Base-by-base conservation (phyloP, 2,888 invertebrate genomes). In the Pyrochroa serraticornis region DNA sequence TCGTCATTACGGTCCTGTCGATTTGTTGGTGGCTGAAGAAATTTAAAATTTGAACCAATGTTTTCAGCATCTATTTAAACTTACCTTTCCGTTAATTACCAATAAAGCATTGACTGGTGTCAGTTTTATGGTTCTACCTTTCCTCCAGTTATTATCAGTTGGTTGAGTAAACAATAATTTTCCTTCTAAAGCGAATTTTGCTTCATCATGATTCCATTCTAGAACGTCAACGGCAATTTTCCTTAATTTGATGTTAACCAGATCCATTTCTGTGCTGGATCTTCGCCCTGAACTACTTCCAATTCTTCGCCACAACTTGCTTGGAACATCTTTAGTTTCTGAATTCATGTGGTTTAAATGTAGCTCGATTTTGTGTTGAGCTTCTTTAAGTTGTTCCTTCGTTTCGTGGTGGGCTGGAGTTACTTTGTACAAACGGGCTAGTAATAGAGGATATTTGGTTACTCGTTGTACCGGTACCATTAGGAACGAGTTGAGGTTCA, bases 401-500 rank as follows among this genome's bases (percentile, higher is more conserved):
- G 90, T 90, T 56, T 93, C 92, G 70, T 87, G 86, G 71, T 93
- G 92, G 33, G 84, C 80, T 1, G 95, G 93, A 8, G 96, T 96
- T 38, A 94, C 93, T 81, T 96, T 95, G 75, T 91, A 87, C 66
- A 97, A 83, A 56, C 97, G 88, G 41, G 93, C 93, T 73, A 97
- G 82, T 66, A 97, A 84, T 70, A 97, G 83, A 39, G 97, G 97
- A 83, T 97, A 97, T 82, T 96, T 96, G 71, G 97, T 97, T 71
- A 97, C 95, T 79, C 97, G 86, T 83, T 97, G 97, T 63, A 97
- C 96, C 64, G 97, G 97, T 71, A 94, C 95, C 95, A 97, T 97
- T 52, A 97, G 86, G 81, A 97, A 97, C n/a, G 97, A 95, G 81
- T 96, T 95, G 43, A 97, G 84, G 79, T 96, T 96, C 96, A 97